A percentile compares a stretch with the other conserved stretches of the same genome.
These are phyloP conservation scores for Phrynocephalus guinanensis DNA, from an alignment of 2,797 vertebrate genomes.

Conservation along the genomic window DNA sequence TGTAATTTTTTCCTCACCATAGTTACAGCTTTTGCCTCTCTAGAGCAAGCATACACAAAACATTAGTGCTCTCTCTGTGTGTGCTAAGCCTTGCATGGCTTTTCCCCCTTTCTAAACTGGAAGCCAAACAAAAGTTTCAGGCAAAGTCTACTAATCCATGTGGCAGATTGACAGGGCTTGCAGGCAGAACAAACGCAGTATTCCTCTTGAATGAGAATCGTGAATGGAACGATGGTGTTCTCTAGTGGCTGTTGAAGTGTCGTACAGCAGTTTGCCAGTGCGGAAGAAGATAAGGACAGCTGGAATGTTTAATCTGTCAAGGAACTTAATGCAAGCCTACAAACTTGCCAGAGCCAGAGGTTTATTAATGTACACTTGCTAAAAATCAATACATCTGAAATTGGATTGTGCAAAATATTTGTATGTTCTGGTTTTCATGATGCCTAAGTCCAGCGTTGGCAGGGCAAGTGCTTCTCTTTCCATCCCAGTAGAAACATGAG, in stretches of 20 bases:
- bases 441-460: not conserved
- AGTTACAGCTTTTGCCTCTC: slow-evolving; percentile 15
- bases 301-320: slow-evolving; percentile 7
- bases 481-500: not conserved
- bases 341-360: not conserved
- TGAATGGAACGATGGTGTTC: slow-evolving; percentile 17
- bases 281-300: not conserved
- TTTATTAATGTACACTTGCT: not conserved
- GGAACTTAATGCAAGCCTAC: slow-evolving; percentile 20
- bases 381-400: not conserved
- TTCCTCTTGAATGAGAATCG: not conserved
- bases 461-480: not conserved
- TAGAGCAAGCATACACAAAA: slow-evolving; percentile 41
- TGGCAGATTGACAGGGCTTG: slow-evolving; percentile 33
- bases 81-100: slow-evolving; percentile 36
- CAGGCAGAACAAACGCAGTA: slow-evolving; percentile 48
- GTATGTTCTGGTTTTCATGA: not conserved
- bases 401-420: slow-evolving; percentile 6
- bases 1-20: not conserved
- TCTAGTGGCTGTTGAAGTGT: slow-evolving; percentile 1
- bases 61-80: not conserved
- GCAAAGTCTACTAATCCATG: not conserved
- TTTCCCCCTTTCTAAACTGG: slow-evolving; percentile 57
- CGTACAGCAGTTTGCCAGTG: slow-evolving; percentile 3
- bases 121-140: slow-evolving; percentile 50